A percentile compares a stretch with the other conserved stretches of the same genome.
Conservation (phyloP, 2,888 invertebrate genomes). For the Epiblema foenella region DNA sequence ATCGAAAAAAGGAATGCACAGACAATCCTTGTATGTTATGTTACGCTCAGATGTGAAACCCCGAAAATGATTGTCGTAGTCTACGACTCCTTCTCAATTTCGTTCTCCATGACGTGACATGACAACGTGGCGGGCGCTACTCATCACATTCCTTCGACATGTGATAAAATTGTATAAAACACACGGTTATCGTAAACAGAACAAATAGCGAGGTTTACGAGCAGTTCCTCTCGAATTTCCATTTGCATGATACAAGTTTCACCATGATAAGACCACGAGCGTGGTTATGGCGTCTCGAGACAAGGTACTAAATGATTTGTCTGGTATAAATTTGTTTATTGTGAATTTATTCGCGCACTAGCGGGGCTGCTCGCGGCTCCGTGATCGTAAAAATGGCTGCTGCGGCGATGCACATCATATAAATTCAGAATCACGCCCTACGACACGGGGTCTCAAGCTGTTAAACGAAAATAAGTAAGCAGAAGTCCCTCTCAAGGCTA, state of each 20-base stretch:
- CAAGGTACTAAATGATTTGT: slow-evolving; percentile 59
- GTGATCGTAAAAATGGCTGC: slow-evolving; percentile 31
- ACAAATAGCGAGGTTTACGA: slow-evolving; percentile 81
- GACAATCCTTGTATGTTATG: too few species aligned
- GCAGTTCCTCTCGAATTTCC: slow-evolving; percentile 77
- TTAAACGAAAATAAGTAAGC: not conserved
- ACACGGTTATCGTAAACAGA: slow-evolving; percentile 80
- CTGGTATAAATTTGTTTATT: slow-evolving; percentile 53
- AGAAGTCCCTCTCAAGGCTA: not conserved
- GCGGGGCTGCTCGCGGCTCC: slow-evolving; percentile 17
- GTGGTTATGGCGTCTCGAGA: slow-evolving; percentile 59
- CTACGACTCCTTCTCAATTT: not conserved
- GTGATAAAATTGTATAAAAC: slow-evolving; percentile 79
- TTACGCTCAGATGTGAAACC: not conserved
- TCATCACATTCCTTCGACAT: slow-evolving; percentile 62
- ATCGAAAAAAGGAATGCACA: too few species aligned
- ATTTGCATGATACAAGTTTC: slow-evolving; percentile 77
- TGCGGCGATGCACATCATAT: not conserved
- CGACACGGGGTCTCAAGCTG: not conserved
- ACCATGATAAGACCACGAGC: slow-evolving; percentile 58
- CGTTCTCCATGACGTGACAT: slow-evolving; percentile 44
- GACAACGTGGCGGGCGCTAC: slow-evolving; percentile 54
- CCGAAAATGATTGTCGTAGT: not conserved
- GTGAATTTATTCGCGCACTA: slow-evolving; percentile 49
- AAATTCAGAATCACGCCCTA: slow-evolving; percentile 7